Conservation (phyloP, 2,113 vertebrate genomes). For the Fulmarus glacialis region DNA sequence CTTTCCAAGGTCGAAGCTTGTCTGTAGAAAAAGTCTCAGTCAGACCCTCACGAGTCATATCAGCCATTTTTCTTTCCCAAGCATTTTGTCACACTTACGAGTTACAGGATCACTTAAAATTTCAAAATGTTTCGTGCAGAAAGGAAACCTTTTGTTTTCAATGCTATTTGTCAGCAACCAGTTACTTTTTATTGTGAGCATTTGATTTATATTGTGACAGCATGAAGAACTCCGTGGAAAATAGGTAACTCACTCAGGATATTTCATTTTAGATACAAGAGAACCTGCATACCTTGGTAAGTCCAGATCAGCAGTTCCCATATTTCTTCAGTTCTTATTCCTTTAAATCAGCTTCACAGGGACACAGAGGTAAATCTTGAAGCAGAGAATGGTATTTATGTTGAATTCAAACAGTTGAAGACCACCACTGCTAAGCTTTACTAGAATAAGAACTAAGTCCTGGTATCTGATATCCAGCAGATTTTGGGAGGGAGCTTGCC, state of each 20-base stretch:
- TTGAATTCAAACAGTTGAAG: not conserved
- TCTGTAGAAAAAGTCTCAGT: not conserved
- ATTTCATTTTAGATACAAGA: not conserved
- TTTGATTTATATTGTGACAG: not conserved
- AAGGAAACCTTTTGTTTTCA: not conserved
- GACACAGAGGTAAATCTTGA: not conserved
- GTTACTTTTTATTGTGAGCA: not conserved
- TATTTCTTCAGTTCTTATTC: not conserved
- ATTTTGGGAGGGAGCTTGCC: conserved; percentile 15
- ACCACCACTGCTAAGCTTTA: not conserved
- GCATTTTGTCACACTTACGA: not conserved
- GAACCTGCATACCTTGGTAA: not conserved
- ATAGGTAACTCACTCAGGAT: not conserved
- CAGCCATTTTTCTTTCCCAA: not conserved
- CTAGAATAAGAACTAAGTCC: not conserved
- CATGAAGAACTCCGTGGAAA: not conserved
- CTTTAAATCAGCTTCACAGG: not conserved
- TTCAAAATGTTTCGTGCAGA: not conserved
- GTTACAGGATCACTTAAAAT: not conserved
- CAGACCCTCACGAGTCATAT: not conserved
- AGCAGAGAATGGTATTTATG: not conserved
- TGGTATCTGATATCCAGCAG: not conserved
- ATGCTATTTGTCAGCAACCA: not conserved
- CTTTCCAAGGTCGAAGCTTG: not conserved
- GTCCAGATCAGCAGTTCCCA: not conserved